Percentiles rank a stretch among this genome's conserved stretches.
Conservation (phyloP, 2,888 invertebrate genomes). For the Xestia ashworthii region DNA sequence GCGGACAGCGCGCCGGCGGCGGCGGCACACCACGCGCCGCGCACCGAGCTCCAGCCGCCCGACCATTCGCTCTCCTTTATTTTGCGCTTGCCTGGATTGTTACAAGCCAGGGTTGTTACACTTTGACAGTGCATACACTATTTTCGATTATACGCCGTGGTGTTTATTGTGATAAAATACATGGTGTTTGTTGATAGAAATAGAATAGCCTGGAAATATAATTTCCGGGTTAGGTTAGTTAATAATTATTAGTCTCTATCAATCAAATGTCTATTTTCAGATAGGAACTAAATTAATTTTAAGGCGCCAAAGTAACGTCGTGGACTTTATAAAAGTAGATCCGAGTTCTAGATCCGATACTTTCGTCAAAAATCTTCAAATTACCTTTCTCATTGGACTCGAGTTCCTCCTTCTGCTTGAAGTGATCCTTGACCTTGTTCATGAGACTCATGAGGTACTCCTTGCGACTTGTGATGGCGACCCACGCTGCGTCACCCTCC, state of each 20-base stretch:
- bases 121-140: background rate
- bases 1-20: conserved; percentile 83
- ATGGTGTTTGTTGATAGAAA: background rate
- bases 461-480: conserved; percentile 96
- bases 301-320: background rate
- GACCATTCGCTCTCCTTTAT: conserved; percentile 73
- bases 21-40: conserved; percentile 84
- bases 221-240: background rate
- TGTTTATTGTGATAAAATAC: background rate
- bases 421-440: conserved; percentile 92
- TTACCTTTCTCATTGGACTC: conserved; percentile 85
- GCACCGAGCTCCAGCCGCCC: conserved; percentile 74
- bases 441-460: conserved; percentile 94
- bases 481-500: conserved; percentile 98
- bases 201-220: background rate
- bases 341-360: background rate
- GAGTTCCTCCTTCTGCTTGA: conserved; percentile 88
- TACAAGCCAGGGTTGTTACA: conserved; percentile 45
- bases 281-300: background rate
- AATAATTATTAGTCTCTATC: background rate
- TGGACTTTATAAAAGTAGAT: background rate
- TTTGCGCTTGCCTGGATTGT: conserved; percentile 77
- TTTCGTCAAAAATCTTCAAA: background rate
- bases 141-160: background rate
- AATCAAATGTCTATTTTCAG: background rate